phyloP scores from a whole-genome alignment of 2,888 invertebrate genomes.

The Euzetes globulus region DNA sequence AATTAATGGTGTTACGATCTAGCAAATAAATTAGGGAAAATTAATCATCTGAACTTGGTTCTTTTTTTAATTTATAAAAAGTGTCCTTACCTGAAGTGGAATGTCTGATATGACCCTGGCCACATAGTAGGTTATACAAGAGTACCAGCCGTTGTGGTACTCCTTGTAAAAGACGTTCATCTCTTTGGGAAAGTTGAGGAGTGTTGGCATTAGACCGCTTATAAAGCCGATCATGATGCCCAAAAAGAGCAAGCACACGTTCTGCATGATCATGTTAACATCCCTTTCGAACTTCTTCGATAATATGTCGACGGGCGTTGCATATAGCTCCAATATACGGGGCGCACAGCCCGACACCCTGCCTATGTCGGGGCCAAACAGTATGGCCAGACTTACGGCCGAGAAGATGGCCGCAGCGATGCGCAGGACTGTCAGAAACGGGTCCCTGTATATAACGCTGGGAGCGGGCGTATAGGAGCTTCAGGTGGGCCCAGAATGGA shows the following conservation, averaged over 20 bases:
- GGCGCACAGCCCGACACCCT: constrained; percentile 29
- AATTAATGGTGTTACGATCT: neutral
- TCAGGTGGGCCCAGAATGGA: constrained; percentile 17
- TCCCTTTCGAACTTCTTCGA: constrained; percentile 26
- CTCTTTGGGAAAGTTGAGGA: constrained; percentile 31
- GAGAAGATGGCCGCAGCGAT: neutral
- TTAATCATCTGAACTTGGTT: neutral
- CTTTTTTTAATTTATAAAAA: neutral
- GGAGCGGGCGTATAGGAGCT: neutral
- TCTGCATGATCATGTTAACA: neutral
- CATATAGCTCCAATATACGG: constrained; percentile 17
- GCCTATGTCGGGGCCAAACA: constrained; percentile 28
- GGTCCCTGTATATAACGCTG: constrained; percentile 6
- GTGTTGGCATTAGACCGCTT: neutral
- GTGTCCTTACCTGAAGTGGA: constrained; percentile 27
- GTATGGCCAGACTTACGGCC: constrained; percentile 9
- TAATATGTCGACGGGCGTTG: neutral
- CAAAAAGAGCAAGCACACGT: constrained; percentile 26
- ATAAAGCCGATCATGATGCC: constrained; percentile 30
- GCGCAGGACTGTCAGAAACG: constrained; percentile 5
- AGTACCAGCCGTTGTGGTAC: constrained; percentile 35
- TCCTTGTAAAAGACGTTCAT: constrained; percentile 34
- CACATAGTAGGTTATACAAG: constrained; percentile 26
- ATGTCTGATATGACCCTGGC: constrained; percentile 10
- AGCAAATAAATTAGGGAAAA: neutral